Conservation (phyloP, 1,140 invertebrate genomes). For the Drosophila setifemur region DNA sequence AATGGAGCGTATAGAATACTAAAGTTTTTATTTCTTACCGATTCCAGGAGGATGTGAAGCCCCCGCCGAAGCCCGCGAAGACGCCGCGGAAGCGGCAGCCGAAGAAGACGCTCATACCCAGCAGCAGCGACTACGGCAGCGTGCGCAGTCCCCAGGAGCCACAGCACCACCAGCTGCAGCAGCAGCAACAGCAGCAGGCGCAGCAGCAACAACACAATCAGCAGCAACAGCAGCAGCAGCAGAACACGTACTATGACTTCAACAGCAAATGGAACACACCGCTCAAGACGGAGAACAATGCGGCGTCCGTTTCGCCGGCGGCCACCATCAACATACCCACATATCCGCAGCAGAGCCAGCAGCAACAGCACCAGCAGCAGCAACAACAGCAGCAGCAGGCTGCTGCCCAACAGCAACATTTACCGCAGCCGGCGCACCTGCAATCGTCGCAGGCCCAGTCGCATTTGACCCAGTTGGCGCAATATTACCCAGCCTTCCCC, state of each 20-base stretch:
- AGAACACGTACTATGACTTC: constrained; percentile 78
- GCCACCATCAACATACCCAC: constrained; percentile 82
- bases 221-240: constrained; percentile 68
- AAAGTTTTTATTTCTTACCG: background rate
- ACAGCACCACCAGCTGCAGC: constrained; percentile 71
- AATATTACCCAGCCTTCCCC: constrained; percentile 80
- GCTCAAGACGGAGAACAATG: constrained; percentile 76
- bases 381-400: constrained; percentile 63
- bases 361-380: constrained; percentile 78
- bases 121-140: constrained; percentile 68
- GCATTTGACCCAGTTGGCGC: constrained; percentile 70
- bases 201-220: constrained; percentile 61
- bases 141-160: constrained; percentile 73
- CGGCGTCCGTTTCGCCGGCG: constrained; percentile 70
- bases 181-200: constrained; percentile 70
- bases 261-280: constrained; percentile 80
- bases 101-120: constrained; percentile 77
- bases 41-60: constrained; percentile 71
- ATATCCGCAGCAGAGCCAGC: constrained; percentile 80
- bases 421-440: constrained; percentile 77
- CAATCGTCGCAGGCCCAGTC: constrained; percentile 80
- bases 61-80: constrained; percentile 72
- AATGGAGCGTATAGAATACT: background rate
- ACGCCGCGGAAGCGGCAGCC: constrained; percentile 78
- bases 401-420: constrained; percentile 61